A percentile compares a stretch with the other conserved stretches of the same genome.
Conservation (phyloP, 2,113 vertebrate species). For the Cairina moschata region DNA sequence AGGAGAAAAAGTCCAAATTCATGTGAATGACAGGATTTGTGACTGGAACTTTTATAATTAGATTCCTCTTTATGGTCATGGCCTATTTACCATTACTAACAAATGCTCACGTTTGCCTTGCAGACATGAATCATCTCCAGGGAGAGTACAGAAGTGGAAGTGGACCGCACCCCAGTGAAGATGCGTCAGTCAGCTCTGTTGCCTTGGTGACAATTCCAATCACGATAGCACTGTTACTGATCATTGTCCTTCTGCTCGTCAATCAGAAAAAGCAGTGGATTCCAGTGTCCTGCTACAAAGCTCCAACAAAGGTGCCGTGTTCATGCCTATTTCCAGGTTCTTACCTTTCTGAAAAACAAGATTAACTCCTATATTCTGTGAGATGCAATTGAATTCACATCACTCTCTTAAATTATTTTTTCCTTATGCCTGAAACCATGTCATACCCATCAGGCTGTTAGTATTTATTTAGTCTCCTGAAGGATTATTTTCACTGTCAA, state of each 20-base stretch:
- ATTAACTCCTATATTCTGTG: neutral
- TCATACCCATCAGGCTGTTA: neutral
- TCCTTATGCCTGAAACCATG: neutral
- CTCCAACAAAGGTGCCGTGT: slow-evolving; percentile 84
- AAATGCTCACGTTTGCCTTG: neutral
- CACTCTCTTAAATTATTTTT: neutral
- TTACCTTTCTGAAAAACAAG: neutral
- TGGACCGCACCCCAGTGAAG: slow-evolving; percentile 64
- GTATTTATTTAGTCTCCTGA: neutral
- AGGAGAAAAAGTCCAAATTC: neutral
- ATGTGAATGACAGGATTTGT: neutral
- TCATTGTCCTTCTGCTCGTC: slow-evolving; percentile 82
- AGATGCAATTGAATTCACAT: neutral
- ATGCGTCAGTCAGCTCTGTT: slow-evolving; percentile 77
- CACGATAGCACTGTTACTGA: slow-evolving; percentile 79
- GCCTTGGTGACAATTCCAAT: slow-evolving; percentile 84
- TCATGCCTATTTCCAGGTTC: neutral
- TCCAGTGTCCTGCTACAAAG: slow-evolving; percentile 86
- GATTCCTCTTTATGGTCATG: neutral
- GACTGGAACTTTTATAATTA: neutral
- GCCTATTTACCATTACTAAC: neutral
- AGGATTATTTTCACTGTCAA: neutral
- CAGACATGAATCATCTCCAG: slow-evolving; percentile 85
- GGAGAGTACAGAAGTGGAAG: slow-evolving; percentile 81
- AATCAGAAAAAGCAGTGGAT: slow-evolving; percentile 91